Percentiles rank a stretch among this genome's conserved stretches.
phyloP scores from a whole-genome alignment of 35 echinoderm and acorn worm species.

The Hemicentrotus pulcherrimus region DNA sequence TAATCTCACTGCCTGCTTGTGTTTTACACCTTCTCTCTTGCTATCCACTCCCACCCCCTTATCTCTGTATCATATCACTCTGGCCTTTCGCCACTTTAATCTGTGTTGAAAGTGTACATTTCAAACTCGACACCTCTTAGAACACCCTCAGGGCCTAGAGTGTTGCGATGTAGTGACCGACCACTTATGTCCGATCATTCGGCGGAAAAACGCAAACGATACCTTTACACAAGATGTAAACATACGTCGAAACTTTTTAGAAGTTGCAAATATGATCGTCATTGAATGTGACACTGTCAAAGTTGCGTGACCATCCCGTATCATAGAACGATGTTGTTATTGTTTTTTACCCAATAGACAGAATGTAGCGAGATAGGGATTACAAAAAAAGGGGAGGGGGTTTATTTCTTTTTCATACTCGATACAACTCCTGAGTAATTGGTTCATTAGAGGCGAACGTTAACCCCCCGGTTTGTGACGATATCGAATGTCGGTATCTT shows the following conservation, averaged over 20 bases:
- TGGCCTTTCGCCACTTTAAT: not conserved
- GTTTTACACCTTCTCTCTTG: not conserved
- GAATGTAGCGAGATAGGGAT: not conserved
- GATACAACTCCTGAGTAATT: constrained; percentile 4
- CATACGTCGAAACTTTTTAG: not conserved
- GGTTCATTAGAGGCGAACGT: constrained; percentile 23
- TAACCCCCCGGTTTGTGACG: not conserved
- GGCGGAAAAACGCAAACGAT: not conserved
- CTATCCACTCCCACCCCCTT: not conserved
- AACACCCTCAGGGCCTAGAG: not conserved
- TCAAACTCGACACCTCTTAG: not conserved
- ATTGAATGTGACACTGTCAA: too few species aligned
- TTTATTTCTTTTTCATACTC: not conserved
- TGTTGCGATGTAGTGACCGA: not conserved
- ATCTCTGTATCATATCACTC: not conserved
- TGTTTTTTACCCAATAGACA: not conserved
- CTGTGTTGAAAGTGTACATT: not conserved
- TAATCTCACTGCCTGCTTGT: too few species aligned
- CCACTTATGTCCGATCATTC: not conserved
- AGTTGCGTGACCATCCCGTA: not conserved
- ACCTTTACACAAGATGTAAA: not conserved
- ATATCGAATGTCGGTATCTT: constrained; percentile 28
- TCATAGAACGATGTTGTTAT: not conserved
- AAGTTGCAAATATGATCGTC: not conserved
- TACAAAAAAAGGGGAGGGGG: not conserved